Evolutionary conservation across 2,888 invertebrate genomes (phyloP).

Genomic region (Diogma glabrata): DNA sequence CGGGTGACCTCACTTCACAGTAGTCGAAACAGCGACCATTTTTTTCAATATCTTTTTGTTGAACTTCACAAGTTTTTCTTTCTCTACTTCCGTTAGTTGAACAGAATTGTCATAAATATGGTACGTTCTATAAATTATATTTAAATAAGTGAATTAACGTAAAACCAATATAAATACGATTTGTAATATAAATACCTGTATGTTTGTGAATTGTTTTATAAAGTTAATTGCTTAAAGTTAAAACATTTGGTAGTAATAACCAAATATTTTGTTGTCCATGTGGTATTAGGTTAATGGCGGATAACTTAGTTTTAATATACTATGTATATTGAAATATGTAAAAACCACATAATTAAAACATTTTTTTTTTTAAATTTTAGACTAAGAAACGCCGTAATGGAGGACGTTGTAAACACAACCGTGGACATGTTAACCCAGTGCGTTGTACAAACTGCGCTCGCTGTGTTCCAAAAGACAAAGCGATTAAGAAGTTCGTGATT

Average conservation of each 20-base stretch:
- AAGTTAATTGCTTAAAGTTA: too few species aligned
- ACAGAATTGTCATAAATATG: slow-evolving; percentile 17
- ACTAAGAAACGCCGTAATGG: slow-evolving; percentile 98
- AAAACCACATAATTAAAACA: not conserved
- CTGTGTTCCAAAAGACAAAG: slow-evolving; percentile 98
- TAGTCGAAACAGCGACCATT: too few species aligned
- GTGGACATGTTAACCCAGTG: slow-evolving; percentile 96
- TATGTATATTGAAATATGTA: too few species aligned
- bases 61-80: slow-evolving; percentile 11
- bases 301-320: too few species aligned
- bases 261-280: too few species aligned
- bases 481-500: slow-evolving; percentile 99
- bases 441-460: slow-evolving; percentile 99
- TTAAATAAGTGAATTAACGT: slow-evolving; percentile 6
- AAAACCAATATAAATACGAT: too few species aligned
- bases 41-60: too few species aligned
- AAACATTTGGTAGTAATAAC: too few species aligned
- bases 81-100: slow-evolving; percentile 19
- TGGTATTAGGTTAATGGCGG: too few species aligned
- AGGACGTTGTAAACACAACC: slow-evolving; percentile 97
- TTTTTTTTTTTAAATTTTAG: slow-evolving; percentile 35
- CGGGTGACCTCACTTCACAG: too few species aligned
- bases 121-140: slow-evolving; percentile 16
- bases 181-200: too few species aligned
- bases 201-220: too few species aligned